Conservation (phyloP, 2,888 invertebrate species). For the Syritta pipiens region DNA sequence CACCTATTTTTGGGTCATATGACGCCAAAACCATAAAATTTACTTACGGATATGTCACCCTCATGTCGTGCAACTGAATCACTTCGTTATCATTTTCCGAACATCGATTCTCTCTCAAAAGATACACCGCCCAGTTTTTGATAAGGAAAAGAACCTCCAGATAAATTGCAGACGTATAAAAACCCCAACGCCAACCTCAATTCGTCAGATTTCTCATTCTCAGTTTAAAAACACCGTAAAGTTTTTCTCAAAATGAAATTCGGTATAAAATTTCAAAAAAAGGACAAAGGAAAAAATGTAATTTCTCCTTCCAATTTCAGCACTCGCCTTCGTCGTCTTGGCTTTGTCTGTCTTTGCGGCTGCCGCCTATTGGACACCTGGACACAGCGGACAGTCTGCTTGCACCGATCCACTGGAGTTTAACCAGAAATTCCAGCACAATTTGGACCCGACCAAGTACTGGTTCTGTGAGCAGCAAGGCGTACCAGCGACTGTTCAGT, state of each 20-base stretch:
- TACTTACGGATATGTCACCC: too few relatives aligned
- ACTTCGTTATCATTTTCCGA: conserved; percentile 6
- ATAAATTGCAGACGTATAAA: too few relatives aligned
- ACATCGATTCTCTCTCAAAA: too few relatives aligned
- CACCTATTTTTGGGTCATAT: too few relatives aligned
- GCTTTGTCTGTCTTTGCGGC: conserved; percentile 1
- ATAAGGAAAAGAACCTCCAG: too few relatives aligned
- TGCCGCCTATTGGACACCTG: conserved; percentile 66
- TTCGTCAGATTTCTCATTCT: background rate
- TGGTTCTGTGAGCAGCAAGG: conserved; percentile 75
- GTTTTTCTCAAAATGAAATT: conserved; percentile 62
- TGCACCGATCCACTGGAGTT: conserved; percentile 74
- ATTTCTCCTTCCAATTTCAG: background rate
- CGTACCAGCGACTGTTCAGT: conserved; percentile 71
- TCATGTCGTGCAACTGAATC: conserved; percentile 2
- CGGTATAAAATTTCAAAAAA: conserved; percentile 33
- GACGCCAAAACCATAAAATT: too few relatives aligned
- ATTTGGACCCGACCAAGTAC: conserved; percentile 76
- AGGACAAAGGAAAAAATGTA: background rate
- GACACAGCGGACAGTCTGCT: conserved; percentile 75
- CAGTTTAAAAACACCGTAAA: background rate
- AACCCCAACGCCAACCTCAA: background rate
- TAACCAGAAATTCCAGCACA: conserved; percentile 74
- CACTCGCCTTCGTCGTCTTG: conserved; percentile 4
- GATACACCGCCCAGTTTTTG: too few relatives aligned